These are phyloP conservation scores for Cherax destructor DNA, from an alignment of 1,140 invertebrate genomes.

Conservation along the genomic window DNA sequence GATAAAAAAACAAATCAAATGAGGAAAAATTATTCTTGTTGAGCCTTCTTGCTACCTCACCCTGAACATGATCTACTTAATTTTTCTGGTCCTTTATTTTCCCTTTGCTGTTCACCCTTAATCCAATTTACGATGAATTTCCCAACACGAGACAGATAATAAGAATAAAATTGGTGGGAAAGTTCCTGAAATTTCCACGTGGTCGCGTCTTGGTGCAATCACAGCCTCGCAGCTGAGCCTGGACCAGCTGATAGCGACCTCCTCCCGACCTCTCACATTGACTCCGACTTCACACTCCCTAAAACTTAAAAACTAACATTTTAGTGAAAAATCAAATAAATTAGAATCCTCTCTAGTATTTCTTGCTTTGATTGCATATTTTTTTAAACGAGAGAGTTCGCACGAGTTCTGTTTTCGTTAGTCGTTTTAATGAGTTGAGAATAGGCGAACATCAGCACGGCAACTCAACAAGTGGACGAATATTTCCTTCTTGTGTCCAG, in stretches of 20 bases:
- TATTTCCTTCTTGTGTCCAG: neutral
- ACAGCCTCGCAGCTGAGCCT: slow-evolving; percentile 44
- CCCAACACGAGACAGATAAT: slow-evolving; percentile 44
- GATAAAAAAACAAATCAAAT: no score
- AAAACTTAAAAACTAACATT: neutral
- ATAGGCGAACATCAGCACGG: neutral
- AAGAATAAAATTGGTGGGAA: slow-evolving; percentile 56
- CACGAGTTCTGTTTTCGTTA: no score
- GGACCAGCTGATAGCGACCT: slow-evolving; percentile 16
- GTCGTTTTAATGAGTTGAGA: neutral
- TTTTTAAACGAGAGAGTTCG: no score
- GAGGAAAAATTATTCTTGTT: no score
- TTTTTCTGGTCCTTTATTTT: slow-evolving; percentile 13
- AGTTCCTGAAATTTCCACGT: slow-evolving; percentile 56
- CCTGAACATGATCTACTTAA: no score
- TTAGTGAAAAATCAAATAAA: neutral
- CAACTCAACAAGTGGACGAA: neutral
- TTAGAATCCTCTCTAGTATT: no score
- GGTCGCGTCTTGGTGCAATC: slow-evolving; percentile 39
- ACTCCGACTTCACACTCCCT: no score
- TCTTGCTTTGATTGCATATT: no score
- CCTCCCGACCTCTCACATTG: neutral
- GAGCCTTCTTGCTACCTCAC: no score
- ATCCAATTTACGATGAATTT: slow-evolving; percentile 28
- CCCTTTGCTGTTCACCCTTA: neutral